A percentile compares a stretch with the other conserved stretches of the same genome.
phyloP scores from a whole-genome alignment of 1,140 invertebrate genomes.

The Asobara japonica region DNA sequence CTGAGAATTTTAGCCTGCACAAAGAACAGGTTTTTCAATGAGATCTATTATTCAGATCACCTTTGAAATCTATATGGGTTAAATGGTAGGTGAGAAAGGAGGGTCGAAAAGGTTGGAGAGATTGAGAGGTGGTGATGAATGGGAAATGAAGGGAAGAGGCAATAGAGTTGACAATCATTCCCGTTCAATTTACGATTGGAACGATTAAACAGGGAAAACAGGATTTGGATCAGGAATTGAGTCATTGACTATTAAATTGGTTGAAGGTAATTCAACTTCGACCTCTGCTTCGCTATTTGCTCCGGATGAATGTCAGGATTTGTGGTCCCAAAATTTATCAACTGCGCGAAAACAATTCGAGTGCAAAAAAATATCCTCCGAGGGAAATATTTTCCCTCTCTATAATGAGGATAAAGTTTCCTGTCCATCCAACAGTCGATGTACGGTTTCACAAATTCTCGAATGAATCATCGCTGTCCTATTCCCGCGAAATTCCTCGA shows the following conservation, averaged over 20 bases:
- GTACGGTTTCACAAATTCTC: not conserved
- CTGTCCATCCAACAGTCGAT: too few species aligned
- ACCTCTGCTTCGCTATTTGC: too few species aligned
- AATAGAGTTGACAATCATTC: not conserved
- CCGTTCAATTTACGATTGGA: not conserved
- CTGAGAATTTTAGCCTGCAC: not conserved
- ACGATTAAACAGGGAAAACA: not conserved
- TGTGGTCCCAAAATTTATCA: too few species aligned
- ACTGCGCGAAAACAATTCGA: not conserved
- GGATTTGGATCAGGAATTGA: not conserved
- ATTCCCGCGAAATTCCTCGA: not conserved
- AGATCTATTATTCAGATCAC: not conserved
- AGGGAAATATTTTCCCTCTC: too few species aligned
- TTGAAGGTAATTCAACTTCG: too few species aligned
- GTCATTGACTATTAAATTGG: not conserved
- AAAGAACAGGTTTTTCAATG: not conserved
- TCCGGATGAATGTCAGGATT: too few species aligned
- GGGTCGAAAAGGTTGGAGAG: not conserved
- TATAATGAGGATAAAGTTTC: too few species aligned
- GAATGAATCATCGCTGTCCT: not conserved
- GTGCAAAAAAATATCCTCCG: not conserved
- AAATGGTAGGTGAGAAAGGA: not conserved
- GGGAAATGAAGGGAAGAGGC: not conserved
- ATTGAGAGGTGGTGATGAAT: not conserved
- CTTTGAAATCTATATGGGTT: not conserved